Base-by-base conservation (phyloP, 2,797 vertebrate species). In the Falco peregrinus region DNA sequence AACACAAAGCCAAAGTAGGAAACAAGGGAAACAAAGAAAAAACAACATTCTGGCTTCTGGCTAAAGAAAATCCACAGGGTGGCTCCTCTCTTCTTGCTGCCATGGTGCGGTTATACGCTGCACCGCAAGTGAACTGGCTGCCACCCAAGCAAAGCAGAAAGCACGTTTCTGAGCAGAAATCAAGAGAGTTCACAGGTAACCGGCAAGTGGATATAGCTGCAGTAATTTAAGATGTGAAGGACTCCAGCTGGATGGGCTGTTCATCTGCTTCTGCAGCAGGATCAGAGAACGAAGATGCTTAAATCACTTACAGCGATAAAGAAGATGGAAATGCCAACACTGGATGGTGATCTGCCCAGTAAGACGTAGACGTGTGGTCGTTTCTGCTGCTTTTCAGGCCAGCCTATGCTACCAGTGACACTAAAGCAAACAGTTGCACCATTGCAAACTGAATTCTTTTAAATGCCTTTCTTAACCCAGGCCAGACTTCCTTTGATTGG, bases 61-160 rank as follows among this genome's bases (percentile, higher is more conserved):
- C 95, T 96, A 87, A 96, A 92, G 91, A 84, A 96, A 96, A 95
- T 59, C 56, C 75, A 43, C 67, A 73, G 94, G 69, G 89, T 90
- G 90, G 80, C 64, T 93, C 82, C 90, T 89, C 77, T 84, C 48
- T 57, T 64, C 77, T 84, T 53, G 64, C 71, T 64, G 90, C 84
- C 26, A 6, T 82, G 81, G 68, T 71, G 83, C 71, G 71, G 91
- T 89, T 77, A 31, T 41, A 61, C 1, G 3, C 82, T 59, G 45
- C 28, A 60, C 73, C 93, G 65, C 57, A 56, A 74, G 83, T 9
- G 11, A 92, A 5, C 60, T 84, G 93, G 90, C 78, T 5, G 0
- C 0, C 0, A 8, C 5, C 86, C 94, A 90, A 90, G 57, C 29
- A 86, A 90, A 91, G 75, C 93, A 87, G 83, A 92, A 84, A 88